These are phyloP conservation scores for Glomeris maerens DNA, from an alignment of 1,140 invertebrate species.

Conservation along the genomic window DNA sequence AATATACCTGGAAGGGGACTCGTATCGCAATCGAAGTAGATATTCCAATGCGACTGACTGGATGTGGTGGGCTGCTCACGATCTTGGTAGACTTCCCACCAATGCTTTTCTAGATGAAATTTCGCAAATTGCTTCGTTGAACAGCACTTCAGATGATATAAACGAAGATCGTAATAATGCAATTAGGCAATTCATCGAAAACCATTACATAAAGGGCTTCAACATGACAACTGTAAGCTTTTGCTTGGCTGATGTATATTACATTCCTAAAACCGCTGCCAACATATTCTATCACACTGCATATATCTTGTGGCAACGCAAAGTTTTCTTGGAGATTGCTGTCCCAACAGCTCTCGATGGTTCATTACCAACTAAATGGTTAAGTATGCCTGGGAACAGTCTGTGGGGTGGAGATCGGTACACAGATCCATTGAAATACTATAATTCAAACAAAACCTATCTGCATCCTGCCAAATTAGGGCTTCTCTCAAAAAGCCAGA, in stretches of 20 bases:
- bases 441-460: neutral
- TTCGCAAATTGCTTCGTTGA: neutral
- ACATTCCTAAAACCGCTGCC: neutral
- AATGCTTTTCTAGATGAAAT: neutral
- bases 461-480: neutral
- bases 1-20: too few relatives aligned
- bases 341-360: neutral
- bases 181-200: neutral
- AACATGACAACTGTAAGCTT: neutral
- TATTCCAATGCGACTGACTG: neutral
- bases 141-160: neutral
- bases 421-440: neutral
- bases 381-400: neutral
- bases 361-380: neutral
- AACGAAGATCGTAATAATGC: too few relatives aligned
- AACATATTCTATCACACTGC: neutral
- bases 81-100: neutral
- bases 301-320: neutral
- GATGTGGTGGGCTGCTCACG: neutral
- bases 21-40: neutral
- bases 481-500: too few relatives aligned
- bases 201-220: neutral
- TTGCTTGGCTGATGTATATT: neutral
- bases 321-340: neutral
- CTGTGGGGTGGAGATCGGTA: neutral